A percentile compares a stretch with the other conserved stretches of the same genome.
phyloP scores from a whole-genome alignment of 1,140 invertebrate genomes.

The Drosophila arawakana region DNA sequence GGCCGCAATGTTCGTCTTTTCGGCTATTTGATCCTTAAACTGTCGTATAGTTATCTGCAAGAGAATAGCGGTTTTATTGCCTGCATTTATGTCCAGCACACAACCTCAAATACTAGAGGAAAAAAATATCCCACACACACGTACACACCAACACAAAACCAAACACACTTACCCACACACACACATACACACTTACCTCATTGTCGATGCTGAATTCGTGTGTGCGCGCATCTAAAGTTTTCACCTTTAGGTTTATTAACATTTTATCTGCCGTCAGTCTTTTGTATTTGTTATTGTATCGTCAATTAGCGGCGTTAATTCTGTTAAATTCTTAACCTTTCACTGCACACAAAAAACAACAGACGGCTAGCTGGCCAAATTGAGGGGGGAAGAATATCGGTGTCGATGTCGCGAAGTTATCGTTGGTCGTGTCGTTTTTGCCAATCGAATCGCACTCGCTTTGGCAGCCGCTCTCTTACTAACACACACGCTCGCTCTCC shows the following conservation, averaged over 20 bases:
- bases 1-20: slow-evolving; percentile 90
- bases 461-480: slow-evolving; percentile 21
- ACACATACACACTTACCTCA: slow-evolving; percentile 89
- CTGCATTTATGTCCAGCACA: slow-evolving; percentile 35
- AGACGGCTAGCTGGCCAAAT: slow-evolving; percentile 20
- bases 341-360: slow-evolving; percentile 40
- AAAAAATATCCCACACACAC: slow-evolving; percentile 21
- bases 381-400: slow-evolving; percentile 41
- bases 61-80: slow-evolving; percentile 5
- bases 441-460: slow-evolving; percentile 40
- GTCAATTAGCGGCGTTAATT: slow-evolving; percentile 44
- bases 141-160: not conserved
- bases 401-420: slow-evolving; percentile 45
- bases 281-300: slow-evolving; percentile 13
- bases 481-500: slow-evolving; percentile 27
- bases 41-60: slow-evolving; percentile 92
- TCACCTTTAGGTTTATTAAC: slow-evolving; percentile 95
- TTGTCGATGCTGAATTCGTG: slow-evolving; percentile 93
- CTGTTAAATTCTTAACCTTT: slow-evolving; percentile 52
- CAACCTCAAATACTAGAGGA: slow-evolving; percentile 56
- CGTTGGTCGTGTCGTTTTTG: slow-evolving; percentile 47
- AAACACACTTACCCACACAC: slow-evolving; percentile 60
- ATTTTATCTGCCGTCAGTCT: slow-evolving; percentile 65
- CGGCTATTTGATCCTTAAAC: slow-evolving; percentile 94
- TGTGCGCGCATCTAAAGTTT: slow-evolving; percentile 97